phyloP scores from a whole-genome alignment of 2,888 invertebrate species.

The Pycnomerus fuliginosus region DNA sequence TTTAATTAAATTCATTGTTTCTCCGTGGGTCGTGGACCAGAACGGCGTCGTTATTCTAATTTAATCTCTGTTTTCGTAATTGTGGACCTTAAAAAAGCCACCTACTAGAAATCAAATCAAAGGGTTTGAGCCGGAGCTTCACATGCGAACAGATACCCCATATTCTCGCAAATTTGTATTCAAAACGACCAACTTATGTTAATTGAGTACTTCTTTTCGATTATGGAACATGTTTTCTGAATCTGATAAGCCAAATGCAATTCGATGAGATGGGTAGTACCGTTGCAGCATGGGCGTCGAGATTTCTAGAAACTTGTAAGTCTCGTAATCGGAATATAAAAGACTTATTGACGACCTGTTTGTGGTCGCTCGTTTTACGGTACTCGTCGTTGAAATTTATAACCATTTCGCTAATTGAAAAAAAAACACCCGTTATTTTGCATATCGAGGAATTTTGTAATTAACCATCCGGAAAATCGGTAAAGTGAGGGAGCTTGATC shows the following conservation, averaged over 20 bases:
- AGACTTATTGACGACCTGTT: slow-evolving; percentile 23
- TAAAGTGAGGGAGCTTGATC: slow-evolving; percentile 46
- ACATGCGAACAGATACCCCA: no score
- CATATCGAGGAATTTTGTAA: slow-evolving; percentile 9
- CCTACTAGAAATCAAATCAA: no score
- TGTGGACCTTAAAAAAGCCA: no score
- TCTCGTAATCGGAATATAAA: slow-evolving; percentile 21
- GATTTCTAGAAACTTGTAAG: slow-evolving; percentile 13
- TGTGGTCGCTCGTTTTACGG: slow-evolving; percentile 21
- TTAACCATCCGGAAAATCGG: slow-evolving; percentile 10
- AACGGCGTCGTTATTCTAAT: slow-evolving; percentile 38
- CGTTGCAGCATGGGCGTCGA: slow-evolving; percentile 15
- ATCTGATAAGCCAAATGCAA: no score
- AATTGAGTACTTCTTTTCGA: no score
- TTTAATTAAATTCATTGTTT: slow-evolving; percentile 42
- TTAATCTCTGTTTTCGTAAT: slow-evolving; percentile 38
- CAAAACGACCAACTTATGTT: no score
- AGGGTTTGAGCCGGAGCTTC: no score
- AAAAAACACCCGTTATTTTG: slow-evolving; percentile 34
- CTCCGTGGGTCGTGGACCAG: slow-evolving; percentile 32
- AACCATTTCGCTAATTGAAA: slow-evolving; percentile 32
- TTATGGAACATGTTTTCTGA: no score
- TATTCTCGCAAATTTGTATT: no score
- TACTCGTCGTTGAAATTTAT: slow-evolving; percentile 33
- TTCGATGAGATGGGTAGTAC: slow-evolving; percentile 12